Evolutionary conservation across 2,888 invertebrate species (phyloP), one percentile per base, ranked within the genome.

Genomic region (Halictus ligatus): DNA sequence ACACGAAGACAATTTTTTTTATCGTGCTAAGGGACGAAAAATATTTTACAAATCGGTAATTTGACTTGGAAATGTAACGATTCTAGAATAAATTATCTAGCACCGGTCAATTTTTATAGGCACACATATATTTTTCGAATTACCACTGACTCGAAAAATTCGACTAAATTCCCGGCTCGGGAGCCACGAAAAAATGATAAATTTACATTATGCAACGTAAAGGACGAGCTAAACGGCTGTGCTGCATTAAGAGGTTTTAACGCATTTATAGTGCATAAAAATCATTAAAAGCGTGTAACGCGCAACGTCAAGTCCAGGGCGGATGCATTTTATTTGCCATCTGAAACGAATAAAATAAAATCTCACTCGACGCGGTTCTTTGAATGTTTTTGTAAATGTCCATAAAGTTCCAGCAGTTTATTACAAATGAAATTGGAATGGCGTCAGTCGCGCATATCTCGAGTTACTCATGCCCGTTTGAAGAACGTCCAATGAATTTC

Each of bases 341-440:
- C 60, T 25, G 60, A 60, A 60, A 60, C 60, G 60, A 60, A 60
- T 25, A 60, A 60, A 60, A 60, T 13, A 60, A 60, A 60, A 25
- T 60, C 6, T 6, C 25, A 13, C 25, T 25, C 25, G 13, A 13
- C 25, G 13, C 10, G n/a, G n/a, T 60, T 10, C 60, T 60, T 60
- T 60, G 60, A 25, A 13, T 60, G 13, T 60, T 60, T 60, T 25
- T 13, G 60, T 60, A 25, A 60, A 60, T 13, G 5, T 25, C 13
- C 60, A 25, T 25, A 60, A 60, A 60, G 13, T 25, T 25, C 60
- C 25, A 13, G 1, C 25, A 25, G 60, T 60, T 13, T 60, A 25
- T 25, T 60, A 60, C 60, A 60, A 60, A 25, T 25, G 25, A 25
- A 25, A 60, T 25, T 25, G 60, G 25, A 60, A 60, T 6, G 25